Evolutionary conservation across 2,888 invertebrate species (phyloP).

Genomic region (Electrophaes corylata): DNA sequence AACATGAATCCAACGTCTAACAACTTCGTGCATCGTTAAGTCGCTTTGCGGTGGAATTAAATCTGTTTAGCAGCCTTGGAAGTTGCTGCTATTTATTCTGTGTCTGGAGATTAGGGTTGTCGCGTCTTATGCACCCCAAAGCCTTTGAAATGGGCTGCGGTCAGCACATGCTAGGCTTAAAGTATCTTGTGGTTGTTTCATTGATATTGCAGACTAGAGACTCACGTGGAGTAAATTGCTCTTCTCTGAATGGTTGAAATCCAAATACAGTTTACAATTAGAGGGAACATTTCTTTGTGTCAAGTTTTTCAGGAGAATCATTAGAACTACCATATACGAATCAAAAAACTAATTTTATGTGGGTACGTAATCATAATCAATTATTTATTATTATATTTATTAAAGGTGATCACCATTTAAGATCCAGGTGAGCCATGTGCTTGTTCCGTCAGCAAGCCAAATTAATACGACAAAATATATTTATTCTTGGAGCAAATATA

Average conservation of each 20-base stretch:
- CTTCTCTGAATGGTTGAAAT: neutral
- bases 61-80: constrained; percentile 19
- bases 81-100: constrained; percentile 13
- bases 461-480: no score
- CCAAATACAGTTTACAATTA: no score
- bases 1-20: constrained; percentile 15
- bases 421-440: no score
- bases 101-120: constrained; percentile 13
- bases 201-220: constrained; percentile 4
- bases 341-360: no score
- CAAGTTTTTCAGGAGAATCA: no score
- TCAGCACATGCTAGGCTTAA: constrained; percentile 11
- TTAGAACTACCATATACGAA: no score
- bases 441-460: no score
- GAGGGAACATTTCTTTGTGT: neutral
- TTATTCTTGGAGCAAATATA: no score
- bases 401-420: no score
- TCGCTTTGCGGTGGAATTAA: constrained; percentile 22
- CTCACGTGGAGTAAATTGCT: neutral
- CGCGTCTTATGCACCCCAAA: constrained; percentile 11
- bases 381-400: no score
- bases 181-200: constrained; percentile 10
- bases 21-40: constrained; percentile 22
- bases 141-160: constrained; percentile 19
- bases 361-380: no score